Conservation (phyloP, 2,797 vertebrate species). For the Uromys caudimaculatus region DNA sequence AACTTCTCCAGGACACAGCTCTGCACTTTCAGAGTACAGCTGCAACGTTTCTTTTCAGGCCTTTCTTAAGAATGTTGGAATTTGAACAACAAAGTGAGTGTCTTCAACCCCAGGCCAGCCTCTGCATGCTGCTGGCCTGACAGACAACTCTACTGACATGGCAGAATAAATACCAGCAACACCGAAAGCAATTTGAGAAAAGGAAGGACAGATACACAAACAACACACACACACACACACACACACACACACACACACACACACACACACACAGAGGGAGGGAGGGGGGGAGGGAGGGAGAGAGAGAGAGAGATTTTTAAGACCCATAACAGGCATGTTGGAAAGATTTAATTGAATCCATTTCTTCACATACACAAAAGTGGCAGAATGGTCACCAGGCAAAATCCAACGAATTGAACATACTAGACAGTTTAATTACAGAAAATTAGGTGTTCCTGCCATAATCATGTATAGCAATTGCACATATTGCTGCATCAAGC, state of each 20-base stretch:
- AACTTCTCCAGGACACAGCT: slow-evolving; percentile 33
- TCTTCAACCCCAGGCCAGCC: slow-evolving; percentile 44
- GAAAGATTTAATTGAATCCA: slow-evolving; percentile 56
- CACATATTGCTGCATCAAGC: slow-evolving; percentile 52
- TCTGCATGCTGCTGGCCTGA: slow-evolving; percentile 1
- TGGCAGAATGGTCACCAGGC: not conserved
- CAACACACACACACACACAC: not conserved
- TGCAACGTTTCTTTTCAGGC: slow-evolving; percentile 66
- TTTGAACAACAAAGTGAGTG: slow-evolving; percentile 67
- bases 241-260: not conserved
- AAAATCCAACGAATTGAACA: slow-evolving; percentile 52
- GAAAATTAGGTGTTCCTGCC: slow-evolving; percentile 43
- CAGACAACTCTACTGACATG: slow-evolving; percentile 33
- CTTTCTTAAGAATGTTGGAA: slow-evolving; percentile 73
- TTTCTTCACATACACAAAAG: slow-evolving; percentile 26
- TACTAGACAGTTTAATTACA: slow-evolving; percentile 51
- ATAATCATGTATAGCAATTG: slow-evolving; percentile 48
- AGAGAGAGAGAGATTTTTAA: not conserved
- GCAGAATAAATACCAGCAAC: slow-evolving; percentile 67
- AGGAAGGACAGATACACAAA: not conserved
- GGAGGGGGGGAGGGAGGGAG: too few species aligned
- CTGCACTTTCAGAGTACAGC: slow-evolving; percentile 55
- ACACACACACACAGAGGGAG: too few species aligned
- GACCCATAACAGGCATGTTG: slow-evolving; percentile 42
- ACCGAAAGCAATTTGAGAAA: slow-evolving; percentile 58